Evolutionary conservation across 2,888 invertebrate genomes (phyloP).

Genomic region (Spatulosminthurus flaviceps): DNA sequence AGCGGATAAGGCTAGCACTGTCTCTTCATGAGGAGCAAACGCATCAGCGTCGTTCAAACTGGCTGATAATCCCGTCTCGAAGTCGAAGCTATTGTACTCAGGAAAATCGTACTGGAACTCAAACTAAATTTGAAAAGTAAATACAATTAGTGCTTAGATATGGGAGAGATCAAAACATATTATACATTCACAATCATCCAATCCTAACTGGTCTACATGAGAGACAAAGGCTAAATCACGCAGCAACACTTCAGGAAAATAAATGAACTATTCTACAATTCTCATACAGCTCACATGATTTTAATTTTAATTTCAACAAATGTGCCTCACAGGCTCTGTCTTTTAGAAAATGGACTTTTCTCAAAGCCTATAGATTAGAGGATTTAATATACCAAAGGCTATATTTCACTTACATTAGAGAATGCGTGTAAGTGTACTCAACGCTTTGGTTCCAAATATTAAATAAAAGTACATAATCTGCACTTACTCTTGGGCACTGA

Average conservation of each 20-base stretch:
- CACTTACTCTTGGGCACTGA: conserved; percentile 47
- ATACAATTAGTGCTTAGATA: too few relatives aligned
- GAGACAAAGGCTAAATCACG: too few relatives aligned
- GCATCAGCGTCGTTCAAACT: background rate
- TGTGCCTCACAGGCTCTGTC: conserved; percentile 15
- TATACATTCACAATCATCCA: background rate
- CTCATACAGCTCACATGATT: too few relatives aligned
- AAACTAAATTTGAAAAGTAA: conserved; percentile 46
- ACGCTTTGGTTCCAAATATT: conserved; percentile 23
- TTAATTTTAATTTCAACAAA: background rate
- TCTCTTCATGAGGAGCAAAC: background rate
- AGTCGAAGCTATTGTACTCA: conserved; percentile 29
- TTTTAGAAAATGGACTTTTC: conserved; percentile 4
- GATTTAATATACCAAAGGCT: conserved; percentile 43
- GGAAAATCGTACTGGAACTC: conserved; percentile 47
- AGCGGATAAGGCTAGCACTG: background rate
- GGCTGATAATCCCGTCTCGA: background rate
- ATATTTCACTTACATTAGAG: conserved; percentile 39
- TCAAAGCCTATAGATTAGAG: conserved; percentile 31
- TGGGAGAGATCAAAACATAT: background rate
- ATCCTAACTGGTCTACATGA: too few relatives aligned
- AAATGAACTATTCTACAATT: too few relatives aligned
- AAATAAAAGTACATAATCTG: background rate
- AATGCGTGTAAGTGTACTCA: conserved; percentile 38
- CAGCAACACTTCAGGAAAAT: too few relatives aligned